Base-by-base conservation (phyloP, 2,113 vertebrate species). In the Scortum barcoo region DNA sequence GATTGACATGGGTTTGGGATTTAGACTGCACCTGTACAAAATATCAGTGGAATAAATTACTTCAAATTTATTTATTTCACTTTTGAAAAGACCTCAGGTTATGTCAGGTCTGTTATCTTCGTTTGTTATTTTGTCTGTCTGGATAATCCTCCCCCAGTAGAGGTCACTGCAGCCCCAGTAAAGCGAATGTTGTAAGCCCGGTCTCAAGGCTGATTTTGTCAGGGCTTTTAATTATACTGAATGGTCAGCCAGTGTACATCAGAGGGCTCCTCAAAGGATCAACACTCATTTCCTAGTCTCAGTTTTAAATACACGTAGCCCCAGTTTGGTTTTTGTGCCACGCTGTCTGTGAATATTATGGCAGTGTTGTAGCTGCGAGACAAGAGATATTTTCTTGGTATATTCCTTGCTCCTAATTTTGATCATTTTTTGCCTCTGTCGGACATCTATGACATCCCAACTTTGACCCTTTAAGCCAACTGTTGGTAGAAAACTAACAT, bases 101-200 rank as follows among this genome's bases (percentile, higher is more conserved):
- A 65, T 75, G 36, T 58, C 11, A 46, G 24, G 12, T 36, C 22
- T 65, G 28, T n/a, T 26, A 6, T 17, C 19, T 79, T 20, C 28
- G 1, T 56, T 57, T 54, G 26, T 57, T 12, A 36, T 28, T 36
- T 40, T 26, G 62, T 33, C 40, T 50, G 22, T 19, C 17, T 30
- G 53, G 33, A n/a, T 57, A 0, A 5, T 54, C 81, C 56, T 19
- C 5, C 8, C 72, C 91, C 94, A 91, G 53, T 80, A 90, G 93
- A 91, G 80, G 94, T 88, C 92, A 86, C 91, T 92, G 82, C 65
- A 93, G 78, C 66, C 72, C 51, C 63, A 91, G 76, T 54, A 78
- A 88, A 88, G 12, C 16, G 0, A 51, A 48, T 33, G 42, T 24
- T 33, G 4, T 3, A n/a, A 50, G 48, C 33, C 11, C 12, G 24